Conservation (phyloP, 92 coral and sea anemone genomes). For the Hydrozoanthus gracilis region DNA sequence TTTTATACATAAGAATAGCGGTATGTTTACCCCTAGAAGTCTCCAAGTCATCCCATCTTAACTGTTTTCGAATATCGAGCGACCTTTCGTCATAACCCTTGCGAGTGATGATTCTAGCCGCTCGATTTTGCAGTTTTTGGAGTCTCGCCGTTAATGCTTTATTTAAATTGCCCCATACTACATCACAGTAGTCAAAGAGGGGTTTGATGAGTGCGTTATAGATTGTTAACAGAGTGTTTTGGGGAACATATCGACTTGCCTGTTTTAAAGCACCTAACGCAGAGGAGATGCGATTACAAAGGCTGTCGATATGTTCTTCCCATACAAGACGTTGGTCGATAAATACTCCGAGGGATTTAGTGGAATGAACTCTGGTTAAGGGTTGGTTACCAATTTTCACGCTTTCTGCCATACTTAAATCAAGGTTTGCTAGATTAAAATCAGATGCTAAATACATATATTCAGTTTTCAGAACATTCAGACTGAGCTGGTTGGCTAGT, state of each 20-base stretch:
- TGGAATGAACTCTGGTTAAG: constrained; percentile 26
- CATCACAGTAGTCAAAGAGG: background rate
- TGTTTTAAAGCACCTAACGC: constrained; percentile 2
- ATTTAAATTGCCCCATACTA: background rate
- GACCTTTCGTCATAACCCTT: background rate
- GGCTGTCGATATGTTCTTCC: background rate
- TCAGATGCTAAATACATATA: constrained; percentile 26
- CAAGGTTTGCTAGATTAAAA: background rate
- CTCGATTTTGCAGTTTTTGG: background rate
- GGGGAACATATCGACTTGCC: background rate
- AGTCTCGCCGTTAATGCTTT: background rate
- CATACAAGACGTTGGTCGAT: constrained; percentile 1
- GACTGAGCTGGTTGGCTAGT: constrained; percentile 1
- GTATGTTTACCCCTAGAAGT: constrained; percentile 1
- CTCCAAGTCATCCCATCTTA: constrained; percentile 8
- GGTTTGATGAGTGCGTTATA: background rate
- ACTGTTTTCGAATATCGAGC: constrained; percentile 2
- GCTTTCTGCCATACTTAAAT: constrained; percentile 2
- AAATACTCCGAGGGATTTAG: background rate
- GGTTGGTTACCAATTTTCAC: constrained; percentile 24
- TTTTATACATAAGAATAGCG: background rate
- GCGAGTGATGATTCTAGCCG: background rate
- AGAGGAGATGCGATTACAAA: constrained; percentile 5
- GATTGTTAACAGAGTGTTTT: constrained; percentile 1
- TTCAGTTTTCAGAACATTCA: too few relatives aligned